Percentiles rank a stretch among this genome's conserved stretches.
phyloP scores from a whole-genome alignment of 1,140 invertebrate genomes.

The Spodoptera litura region DNA sequence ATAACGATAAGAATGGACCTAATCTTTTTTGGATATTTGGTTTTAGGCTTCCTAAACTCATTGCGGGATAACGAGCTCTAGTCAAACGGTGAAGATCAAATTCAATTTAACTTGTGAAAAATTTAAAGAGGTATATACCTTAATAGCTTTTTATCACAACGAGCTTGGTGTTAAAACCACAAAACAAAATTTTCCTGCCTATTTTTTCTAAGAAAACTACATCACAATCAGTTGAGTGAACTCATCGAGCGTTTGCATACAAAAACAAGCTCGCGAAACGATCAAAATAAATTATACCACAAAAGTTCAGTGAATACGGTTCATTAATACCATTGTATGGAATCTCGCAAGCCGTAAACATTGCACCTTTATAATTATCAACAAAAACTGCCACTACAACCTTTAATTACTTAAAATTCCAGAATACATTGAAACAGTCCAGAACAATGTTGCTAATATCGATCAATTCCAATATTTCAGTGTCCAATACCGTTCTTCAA shows the following conservation, averaged over 20 bases:
- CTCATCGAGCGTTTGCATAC: neutral
- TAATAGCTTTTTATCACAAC: no score
- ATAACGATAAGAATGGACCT: no score
- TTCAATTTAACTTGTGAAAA: no score
- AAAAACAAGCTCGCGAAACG: neutral
- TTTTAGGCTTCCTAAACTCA: no score
- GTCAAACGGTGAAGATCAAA: no score
- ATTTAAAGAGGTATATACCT: no score
- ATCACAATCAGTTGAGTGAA: neutral
- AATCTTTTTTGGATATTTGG: no score
- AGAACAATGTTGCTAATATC: slow-evolving; percentile 34
- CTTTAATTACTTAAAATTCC: slow-evolving; percentile 84
- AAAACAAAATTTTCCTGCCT: no score
- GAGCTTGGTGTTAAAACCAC: no score
- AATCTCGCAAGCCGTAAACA: slow-evolving; percentile 57
- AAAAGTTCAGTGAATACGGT: slow-evolving; percentile 42
- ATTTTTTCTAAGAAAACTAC: no score
- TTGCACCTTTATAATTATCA: slow-evolving; percentile 66
- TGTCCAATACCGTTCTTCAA: slow-evolving; percentile 19
- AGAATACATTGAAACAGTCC: slow-evolving; percentile 54
- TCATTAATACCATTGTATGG: slow-evolving; percentile 69
- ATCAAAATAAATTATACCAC: slow-evolving; percentile 39
- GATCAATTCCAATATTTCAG: neutral
- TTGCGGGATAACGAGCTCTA: no score
- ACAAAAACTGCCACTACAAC: slow-evolving; percentile 77